Evolutionary conservation across 2,113 vertebrate species (phyloP).

Genomic region (Sylvia atricapilla): DNA sequence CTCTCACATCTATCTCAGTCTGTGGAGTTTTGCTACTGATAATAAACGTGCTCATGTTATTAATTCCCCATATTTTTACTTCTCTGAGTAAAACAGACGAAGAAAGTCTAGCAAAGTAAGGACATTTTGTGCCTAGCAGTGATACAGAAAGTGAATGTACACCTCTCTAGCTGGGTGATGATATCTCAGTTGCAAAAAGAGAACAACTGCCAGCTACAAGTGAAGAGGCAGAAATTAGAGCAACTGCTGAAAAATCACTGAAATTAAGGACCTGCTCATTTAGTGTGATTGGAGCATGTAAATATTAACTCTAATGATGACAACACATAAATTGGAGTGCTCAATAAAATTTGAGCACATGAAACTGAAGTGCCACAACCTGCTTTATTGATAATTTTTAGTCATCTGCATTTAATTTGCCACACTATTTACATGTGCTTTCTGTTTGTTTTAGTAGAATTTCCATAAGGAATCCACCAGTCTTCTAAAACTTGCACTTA

Average conservation of each 20-base stretch:
- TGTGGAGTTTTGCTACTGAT: not conserved
- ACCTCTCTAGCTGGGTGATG: not conserved
- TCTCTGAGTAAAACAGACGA: not conserved
- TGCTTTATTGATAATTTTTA: constrained; percentile 47
- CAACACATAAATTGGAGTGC: constrained; percentile 65
- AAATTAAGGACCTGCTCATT: constrained; percentile 63
- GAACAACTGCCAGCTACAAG: constrained; percentile 33
- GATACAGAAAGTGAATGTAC: not conserved
- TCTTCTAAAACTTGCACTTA: not conserved
- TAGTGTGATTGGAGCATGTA: constrained; percentile 66
- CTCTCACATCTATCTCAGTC: not conserved
- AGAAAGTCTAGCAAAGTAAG: not conserved
- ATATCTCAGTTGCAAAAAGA: not conserved
- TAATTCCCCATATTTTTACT: not conserved
- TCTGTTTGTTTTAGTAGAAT: not conserved
- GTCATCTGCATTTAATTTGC: constrained; percentile 32
- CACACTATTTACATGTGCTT: not conserved
- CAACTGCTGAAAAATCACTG: constrained; percentile 54
- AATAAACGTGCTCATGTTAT: not conserved
- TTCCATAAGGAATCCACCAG: not conserved
- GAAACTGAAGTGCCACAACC: constrained; percentile 45
- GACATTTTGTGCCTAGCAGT: not conserved
- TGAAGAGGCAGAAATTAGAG: constrained; percentile 61
- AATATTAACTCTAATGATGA: constrained; percentile 66
- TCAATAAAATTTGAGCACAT: constrained; percentile 48